phyloP scores from a whole-genome alignment of 2,888 invertebrate genomes.

The Luperina testacea region DNA sequence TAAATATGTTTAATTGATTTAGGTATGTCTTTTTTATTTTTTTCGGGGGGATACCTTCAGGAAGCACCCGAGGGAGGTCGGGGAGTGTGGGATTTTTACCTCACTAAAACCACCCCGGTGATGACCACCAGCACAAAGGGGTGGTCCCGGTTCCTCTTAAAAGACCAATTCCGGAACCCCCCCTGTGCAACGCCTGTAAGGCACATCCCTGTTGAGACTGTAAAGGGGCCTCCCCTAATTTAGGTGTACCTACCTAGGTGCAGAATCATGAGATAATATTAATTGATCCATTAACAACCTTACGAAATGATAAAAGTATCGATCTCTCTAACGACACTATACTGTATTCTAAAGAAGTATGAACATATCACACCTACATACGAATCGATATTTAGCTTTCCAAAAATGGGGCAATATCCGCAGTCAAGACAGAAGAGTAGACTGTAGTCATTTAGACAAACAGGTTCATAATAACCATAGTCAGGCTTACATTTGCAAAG shows the following conservation, averaged over 20 bases:
- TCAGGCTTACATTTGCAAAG: slow-evolving; percentile 14
- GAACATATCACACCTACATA: background rate
- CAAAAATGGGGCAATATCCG: slow-evolving; percentile 13
- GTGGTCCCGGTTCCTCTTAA: too few species aligned
- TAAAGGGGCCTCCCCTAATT: background rate
- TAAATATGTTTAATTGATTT: background rate
- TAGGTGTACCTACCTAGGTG: background rate
- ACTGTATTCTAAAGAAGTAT: background rate
- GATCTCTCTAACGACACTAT: background rate
- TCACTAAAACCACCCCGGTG: too few species aligned
- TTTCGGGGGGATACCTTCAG: too few species aligned
- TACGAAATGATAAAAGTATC: background rate
- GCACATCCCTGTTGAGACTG: too few species aligned
- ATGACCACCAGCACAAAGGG: too few species aligned
- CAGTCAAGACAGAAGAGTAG: slow-evolving; percentile 7
- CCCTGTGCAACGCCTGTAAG: too few species aligned
- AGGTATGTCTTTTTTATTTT: background rate
- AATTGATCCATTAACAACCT: background rate
- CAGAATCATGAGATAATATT: background rate
- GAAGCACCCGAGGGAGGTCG: too few species aligned
- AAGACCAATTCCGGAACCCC: too few species aligned
- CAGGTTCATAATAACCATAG: slow-evolving; percentile 18
- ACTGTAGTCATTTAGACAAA: background rate
- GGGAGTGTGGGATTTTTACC: too few species aligned
- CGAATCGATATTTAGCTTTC: background rate